phyloP scores from a whole-genome alignment of 2,888 invertebrate species.

The Esperia sulphurella region DNA sequence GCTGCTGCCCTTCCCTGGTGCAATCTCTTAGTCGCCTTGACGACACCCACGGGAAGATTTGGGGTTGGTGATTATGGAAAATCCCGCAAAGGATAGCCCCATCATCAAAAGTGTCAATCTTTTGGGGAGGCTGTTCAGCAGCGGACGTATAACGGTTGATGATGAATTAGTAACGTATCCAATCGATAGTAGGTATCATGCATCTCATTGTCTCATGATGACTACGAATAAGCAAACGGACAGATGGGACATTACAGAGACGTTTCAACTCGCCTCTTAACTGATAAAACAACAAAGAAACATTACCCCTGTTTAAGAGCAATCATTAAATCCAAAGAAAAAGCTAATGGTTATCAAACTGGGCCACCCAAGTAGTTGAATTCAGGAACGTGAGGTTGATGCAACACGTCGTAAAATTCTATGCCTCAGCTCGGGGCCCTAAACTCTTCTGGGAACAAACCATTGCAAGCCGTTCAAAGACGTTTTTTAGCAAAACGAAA shows the following conservation, averaged over 20 bases:
- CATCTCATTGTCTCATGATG: no score
- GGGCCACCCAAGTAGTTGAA: slow-evolving; percentile 71
- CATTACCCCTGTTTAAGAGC: slow-evolving; percentile 46
- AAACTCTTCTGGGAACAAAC: slow-evolving; percentile 61
- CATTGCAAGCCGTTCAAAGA: slow-evolving; percentile 65
- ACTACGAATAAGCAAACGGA: no score
- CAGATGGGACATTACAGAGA: neutral
- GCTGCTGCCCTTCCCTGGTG: no score
- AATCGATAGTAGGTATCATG: no score
- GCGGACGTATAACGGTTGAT: no score
- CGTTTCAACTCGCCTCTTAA: slow-evolving; percentile 28
- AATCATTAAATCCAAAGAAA: slow-evolving; percentile 65
- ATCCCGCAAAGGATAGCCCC: no score
- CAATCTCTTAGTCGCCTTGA: no score
- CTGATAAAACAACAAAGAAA: slow-evolving; percentile 57
- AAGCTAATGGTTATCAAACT: slow-evolving; percentile 64
- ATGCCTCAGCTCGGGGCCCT: slow-evolving; percentile 28
- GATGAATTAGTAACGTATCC: no score
- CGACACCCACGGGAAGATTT: no score
- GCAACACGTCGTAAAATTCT: slow-evolving; percentile 69
- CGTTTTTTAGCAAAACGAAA: slow-evolving; percentile 64
- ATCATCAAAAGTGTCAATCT: no score
- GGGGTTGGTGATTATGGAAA: no score
- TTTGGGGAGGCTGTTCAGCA: no score
- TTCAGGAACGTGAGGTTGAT: slow-evolving; percentile 59